These are phyloP conservation scores for Manduca sexta DNA, from an alignment of 1,140 invertebrate genomes.

Conservation along the genomic window DNA sequence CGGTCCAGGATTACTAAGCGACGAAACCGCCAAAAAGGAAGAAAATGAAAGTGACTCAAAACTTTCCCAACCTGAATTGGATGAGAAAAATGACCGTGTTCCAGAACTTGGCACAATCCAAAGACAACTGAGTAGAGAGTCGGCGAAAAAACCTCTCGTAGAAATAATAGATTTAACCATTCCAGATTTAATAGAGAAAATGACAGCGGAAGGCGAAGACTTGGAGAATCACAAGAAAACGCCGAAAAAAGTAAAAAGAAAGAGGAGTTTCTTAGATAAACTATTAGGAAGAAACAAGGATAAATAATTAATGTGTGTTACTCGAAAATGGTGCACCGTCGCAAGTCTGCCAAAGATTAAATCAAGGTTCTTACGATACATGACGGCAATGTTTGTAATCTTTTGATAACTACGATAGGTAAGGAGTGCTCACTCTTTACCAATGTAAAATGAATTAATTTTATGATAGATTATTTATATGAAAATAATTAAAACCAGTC, in stretches of 20 bases:
- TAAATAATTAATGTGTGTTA: conserved; percentile 34
- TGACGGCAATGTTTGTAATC: conserved; percentile 53
- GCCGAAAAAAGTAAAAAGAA: conserved; percentile 58
- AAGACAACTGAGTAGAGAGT: conserved; percentile 44
- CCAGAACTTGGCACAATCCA: conserved; percentile 47
- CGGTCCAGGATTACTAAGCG: conserved; percentile 22
- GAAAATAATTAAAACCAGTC: conserved; percentile 48
- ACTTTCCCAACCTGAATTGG: conserved; percentile 43
- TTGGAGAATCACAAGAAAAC: conserved; percentile 40
- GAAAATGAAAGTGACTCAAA: conserved; percentile 31
- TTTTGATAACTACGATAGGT: conserved; percentile 30
- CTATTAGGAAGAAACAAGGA: conserved; percentile 60
- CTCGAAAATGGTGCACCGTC: conserved; percentile 27
- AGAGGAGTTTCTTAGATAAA: conserved; percentile 65
- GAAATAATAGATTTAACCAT: conserved; percentile 51
- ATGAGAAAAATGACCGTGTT: conserved; percentile 54
- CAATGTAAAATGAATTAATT: conserved; percentile 8
- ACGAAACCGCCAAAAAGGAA: conserved; percentile 5
- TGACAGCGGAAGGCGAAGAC: conserved; percentile 48
- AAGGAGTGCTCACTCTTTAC: conserved; percentile 5
- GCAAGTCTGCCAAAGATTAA: conserved; percentile 57
- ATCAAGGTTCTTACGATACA: conserved; percentile 36
- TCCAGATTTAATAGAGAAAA: conserved; percentile 59
- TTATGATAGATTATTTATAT: conserved; percentile 28
- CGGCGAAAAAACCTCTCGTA: conserved; percentile 33